Percentiles rank a stretch among this genome's conserved stretches.
phyloP scores from a whole-genome alignment of 2,888 invertebrate species.

The Pomacea canaliculata region DNA sequence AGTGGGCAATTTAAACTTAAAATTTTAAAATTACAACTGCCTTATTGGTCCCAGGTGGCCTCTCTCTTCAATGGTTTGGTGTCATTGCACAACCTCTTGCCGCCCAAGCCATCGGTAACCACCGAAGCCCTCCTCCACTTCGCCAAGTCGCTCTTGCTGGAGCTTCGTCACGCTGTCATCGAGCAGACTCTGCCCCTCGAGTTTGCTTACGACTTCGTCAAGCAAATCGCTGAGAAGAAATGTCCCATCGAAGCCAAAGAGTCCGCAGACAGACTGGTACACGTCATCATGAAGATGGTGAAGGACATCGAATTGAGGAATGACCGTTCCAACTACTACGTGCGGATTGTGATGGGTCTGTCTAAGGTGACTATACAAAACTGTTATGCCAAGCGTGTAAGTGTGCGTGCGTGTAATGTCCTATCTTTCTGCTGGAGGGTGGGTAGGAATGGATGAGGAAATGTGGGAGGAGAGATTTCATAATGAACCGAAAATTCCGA shows the following conservation, averaged over 20 bases:
- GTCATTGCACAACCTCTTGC: too few relatives aligned
- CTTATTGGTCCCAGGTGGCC: too few relatives aligned
- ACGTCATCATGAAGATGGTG: slow-evolving; percentile 1
- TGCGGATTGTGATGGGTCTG: background rate
- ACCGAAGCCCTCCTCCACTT: background rate
- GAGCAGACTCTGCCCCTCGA: background rate
- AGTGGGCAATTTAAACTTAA: too few relatives aligned
- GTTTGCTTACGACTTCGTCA: slow-evolving; percentile 11
- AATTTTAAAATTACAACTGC: too few relatives aligned
- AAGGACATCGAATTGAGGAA: slow-evolving; percentile 14
- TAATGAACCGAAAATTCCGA: too few relatives aligned
- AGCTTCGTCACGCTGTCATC: background rate
- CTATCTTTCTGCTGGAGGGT: too few relatives aligned
- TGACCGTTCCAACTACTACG: background rate
- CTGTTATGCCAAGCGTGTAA: background rate
- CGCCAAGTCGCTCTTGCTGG: slow-evolving; percentile 7
- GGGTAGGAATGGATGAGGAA: too few relatives aligned
- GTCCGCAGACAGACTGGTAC: background rate
- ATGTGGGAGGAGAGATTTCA: too few relatives aligned
- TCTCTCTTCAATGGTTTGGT: too few relatives aligned
- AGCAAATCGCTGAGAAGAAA: background rate
- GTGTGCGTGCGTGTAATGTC: background rate
- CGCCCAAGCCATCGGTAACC: background rate
- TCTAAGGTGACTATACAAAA: slow-evolving; percentile 1
- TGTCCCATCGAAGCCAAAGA: background rate